Evolutionary conservation across 2,797 vertebrate species (phyloP).

Genomic region (Tangara arthus): DNA sequence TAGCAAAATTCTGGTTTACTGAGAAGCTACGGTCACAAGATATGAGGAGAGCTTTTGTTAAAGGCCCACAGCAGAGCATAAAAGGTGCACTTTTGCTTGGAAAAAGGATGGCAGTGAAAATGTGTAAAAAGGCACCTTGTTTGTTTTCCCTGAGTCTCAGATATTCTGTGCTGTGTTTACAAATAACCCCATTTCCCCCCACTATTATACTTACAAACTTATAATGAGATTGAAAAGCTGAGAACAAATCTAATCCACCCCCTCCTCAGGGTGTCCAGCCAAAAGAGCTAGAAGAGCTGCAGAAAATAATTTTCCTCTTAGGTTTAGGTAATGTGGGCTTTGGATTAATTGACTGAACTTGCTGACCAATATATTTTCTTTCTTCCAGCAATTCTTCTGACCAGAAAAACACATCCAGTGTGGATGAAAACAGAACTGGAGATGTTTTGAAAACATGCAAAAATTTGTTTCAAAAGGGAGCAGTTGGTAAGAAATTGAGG

Average conservation of each 20-base stretch:
- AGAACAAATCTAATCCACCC: not conserved
- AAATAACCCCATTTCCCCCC: not conserved
- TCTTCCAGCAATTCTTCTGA: conserved; percentile 13
- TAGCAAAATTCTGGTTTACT: not conserved
- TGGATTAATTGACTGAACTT: not conserved
- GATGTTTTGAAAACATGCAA: not conserved
- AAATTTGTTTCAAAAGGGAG: not conserved
- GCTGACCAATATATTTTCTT: not conserved
- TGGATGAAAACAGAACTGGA: not conserved
- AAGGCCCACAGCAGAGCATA: not conserved
- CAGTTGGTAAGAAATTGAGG: not conserved
- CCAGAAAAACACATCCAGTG: not conserved
- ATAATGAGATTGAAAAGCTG: not conserved
- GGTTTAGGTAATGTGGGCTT: not conserved
- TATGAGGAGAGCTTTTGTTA: not conserved
- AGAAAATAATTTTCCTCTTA: not conserved
- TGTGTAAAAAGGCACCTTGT: not conserved
- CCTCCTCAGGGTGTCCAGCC: not conserved
- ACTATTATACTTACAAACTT: not conserved
- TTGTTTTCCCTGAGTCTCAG: not conserved
- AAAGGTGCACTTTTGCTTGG: not conserved
- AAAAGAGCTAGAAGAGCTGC: not conserved
- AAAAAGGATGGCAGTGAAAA: not conserved
- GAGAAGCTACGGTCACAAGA: not conserved
- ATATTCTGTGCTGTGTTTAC: not conserved